A percentile compares a stretch with the other conserved stretches of the same genome.
Evolutionary conservation across 2,797 vertebrate genomes (phyloP).

Genomic region (Ctenopoma multispine): DNA sequence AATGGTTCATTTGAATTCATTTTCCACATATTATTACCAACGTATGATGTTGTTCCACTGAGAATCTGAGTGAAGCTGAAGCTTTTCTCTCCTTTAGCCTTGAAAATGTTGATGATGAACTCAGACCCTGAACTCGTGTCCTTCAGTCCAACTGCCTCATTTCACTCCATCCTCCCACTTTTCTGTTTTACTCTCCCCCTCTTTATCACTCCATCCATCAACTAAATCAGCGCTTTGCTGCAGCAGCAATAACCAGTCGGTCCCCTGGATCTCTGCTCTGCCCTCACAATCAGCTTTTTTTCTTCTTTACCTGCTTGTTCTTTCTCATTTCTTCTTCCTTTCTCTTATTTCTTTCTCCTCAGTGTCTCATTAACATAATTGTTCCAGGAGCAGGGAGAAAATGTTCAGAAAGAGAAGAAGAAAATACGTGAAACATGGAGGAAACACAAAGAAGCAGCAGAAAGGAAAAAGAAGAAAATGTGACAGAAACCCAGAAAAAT

Average conservation of each 20-base stretch:
- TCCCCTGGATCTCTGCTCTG: not conserved
- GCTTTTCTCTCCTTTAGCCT: not conserved
- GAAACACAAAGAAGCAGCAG: not conserved
- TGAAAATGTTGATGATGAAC: slow-evolving; percentile 34
- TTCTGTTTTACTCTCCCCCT: slow-evolving; percentile 34
- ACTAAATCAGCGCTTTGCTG: slow-evolving; percentile 37
- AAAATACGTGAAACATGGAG: not conserved
- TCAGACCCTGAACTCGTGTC: slow-evolving; percentile 36
- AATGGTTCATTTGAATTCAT: no score
- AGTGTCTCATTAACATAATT: slow-evolving; percentile 21
- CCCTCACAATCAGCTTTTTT: slow-evolving; percentile 12
- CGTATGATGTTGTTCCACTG: no score
- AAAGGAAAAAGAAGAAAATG: no score
- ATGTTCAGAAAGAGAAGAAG: not conserved
- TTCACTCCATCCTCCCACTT: not conserved
- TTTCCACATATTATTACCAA: no score
- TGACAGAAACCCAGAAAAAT: no score
- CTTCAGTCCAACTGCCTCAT: slow-evolving; percentile 14
- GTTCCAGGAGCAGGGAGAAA: not conserved
- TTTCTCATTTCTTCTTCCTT: not conserved
- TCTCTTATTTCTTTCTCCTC: not conserved
- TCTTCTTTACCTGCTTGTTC: not conserved
- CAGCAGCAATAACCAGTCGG: slow-evolving; percentile 18
- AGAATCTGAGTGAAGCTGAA: no score
- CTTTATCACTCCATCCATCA: slow-evolving; percentile 62